Conservation (phyloP, 2,113 vertebrate species). For the Colaptes auratus region DNA sequence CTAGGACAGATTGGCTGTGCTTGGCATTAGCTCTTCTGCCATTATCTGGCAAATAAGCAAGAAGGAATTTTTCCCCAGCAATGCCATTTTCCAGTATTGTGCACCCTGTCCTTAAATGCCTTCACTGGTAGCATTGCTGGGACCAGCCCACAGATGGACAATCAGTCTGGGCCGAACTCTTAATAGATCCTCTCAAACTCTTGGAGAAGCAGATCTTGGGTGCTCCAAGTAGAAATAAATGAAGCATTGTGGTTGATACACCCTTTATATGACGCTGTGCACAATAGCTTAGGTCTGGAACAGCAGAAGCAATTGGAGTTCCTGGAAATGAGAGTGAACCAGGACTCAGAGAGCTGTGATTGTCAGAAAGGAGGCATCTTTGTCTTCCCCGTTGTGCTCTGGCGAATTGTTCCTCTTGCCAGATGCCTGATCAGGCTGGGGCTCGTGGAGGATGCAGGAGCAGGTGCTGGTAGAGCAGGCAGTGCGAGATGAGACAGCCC, state of each 20-base stretch:
- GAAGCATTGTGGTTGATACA: background rate
- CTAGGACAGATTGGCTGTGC: background rate
- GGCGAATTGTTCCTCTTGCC: background rate
- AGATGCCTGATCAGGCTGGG: background rate
- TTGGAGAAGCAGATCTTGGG: constrained; percentile 6
- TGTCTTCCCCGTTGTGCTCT: background rate
- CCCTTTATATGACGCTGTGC: background rate
- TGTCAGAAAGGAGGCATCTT: background rate
- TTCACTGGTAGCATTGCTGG: background rate
- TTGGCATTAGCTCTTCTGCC: background rate
- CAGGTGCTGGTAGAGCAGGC: background rate
- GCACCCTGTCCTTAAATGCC: constrained; percentile 39
- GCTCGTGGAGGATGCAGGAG: background rate
- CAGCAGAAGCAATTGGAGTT: background rate
- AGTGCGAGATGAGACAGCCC: background rate
- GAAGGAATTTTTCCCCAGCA: constrained; percentile 21
- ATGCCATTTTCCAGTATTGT: constrained; percentile 5
- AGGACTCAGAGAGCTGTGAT: background rate
- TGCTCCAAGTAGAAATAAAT: constrained; percentile 8
- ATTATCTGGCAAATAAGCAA: constrained; percentile 49
- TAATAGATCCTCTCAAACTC: constrained; percentile 29
- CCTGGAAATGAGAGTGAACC: background rate
- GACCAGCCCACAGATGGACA: background rate
- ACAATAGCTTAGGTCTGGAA: background rate
- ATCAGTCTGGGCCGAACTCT: background rate